phyloP scores from a whole-genome alignment of 2,797 vertebrate genomes.

The Potorous gilbertii region DNA sequence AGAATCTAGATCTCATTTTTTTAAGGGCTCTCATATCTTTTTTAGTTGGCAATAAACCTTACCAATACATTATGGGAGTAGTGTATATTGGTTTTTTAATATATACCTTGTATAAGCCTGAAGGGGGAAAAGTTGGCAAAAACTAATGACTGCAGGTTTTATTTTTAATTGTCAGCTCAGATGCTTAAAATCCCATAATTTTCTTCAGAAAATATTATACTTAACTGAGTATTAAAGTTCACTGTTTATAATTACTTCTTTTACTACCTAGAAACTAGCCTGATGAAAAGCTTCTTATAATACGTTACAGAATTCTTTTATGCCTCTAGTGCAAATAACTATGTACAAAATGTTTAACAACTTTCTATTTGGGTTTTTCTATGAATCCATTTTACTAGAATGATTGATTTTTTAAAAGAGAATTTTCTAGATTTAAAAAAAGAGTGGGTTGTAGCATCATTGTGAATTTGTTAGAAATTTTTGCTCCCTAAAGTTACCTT shows the following conservation, averaged over 20 bases:
- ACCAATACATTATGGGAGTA: not conserved
- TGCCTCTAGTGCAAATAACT: not conserved
- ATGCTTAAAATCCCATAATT: not conserved
- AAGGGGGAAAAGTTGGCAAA: not conserved
- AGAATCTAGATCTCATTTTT: not conserved
- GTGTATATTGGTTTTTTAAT: not conserved
- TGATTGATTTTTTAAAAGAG: not conserved
- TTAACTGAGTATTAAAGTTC: not conserved
- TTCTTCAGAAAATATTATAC: not conserved
- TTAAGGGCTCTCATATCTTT: not conserved
- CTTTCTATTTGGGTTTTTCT: conserved; percentile 23
- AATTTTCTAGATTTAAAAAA: not conserved
- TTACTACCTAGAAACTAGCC: not conserved
- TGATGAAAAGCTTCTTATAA: not conserved
- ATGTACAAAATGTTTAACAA: conserved; percentile 24
- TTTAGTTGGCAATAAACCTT: not conserved
- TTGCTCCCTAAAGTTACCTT: not conserved
- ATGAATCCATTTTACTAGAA: not conserved
- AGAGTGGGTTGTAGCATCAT: not conserved
- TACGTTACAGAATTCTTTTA: not conserved
- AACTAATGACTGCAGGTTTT: not conserved
- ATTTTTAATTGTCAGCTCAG: not conserved
- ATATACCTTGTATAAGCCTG: not conserved
- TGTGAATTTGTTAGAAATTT: conserved; percentile 18
- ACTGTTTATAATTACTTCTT: conserved; percentile 2